Percentiles rank a stretch among this genome's conserved stretches.
phyloP scores from a whole-genome alignment of 1,140 invertebrate species.

The Trissolcus basalis region DNA sequence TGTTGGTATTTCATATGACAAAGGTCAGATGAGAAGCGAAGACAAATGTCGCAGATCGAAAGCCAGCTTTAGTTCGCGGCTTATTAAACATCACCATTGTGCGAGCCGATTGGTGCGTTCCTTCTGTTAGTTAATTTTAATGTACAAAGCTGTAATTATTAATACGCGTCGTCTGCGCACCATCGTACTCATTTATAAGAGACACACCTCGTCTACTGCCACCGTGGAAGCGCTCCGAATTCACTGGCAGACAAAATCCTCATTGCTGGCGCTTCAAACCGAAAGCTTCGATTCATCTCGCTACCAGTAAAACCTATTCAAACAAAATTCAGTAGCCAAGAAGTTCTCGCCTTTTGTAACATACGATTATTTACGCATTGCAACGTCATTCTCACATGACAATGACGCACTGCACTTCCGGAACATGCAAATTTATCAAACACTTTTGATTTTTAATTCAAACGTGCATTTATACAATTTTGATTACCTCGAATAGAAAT shows the following conservation, averaged over 20 bases:
- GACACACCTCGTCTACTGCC: conserved; percentile 57
- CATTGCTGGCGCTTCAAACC: conserved; percentile 38
- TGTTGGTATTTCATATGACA: no score
- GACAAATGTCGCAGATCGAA: conserved; percentile 44
- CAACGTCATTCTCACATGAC: conserved; percentile 37
- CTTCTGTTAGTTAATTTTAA: conserved; percentile 69
- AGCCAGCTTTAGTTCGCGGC: conserved; percentile 58
- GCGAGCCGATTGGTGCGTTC: conserved; percentile 38
- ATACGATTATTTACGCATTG: conserved; percentile 34
- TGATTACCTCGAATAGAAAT: no score
- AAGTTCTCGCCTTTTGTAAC: conserved; percentile 41
- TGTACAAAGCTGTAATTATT: conserved; percentile 75
- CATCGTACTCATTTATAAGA: conserved; percentile 70
- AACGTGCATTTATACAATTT: no score
- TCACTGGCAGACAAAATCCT: conserved; percentile 31
- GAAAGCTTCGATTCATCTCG: conserved; percentile 51
- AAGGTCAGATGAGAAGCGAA: conserved; percentile 13
- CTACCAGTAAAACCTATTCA: conserved; percentile 45
- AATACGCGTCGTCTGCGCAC: conserved; percentile 73
- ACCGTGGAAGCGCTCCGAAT: conserved; percentile 41
- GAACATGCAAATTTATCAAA: conserved; percentile 41
- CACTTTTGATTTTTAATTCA: conserved; percentile 1
- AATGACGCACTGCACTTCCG: conserved; percentile 42
- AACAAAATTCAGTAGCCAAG: conserved; percentile 39
- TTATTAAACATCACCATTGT: conserved; percentile 60